phyloP scores from a whole-genome alignment of 2,888 invertebrate species.

The Chirona hameri region DNA sequence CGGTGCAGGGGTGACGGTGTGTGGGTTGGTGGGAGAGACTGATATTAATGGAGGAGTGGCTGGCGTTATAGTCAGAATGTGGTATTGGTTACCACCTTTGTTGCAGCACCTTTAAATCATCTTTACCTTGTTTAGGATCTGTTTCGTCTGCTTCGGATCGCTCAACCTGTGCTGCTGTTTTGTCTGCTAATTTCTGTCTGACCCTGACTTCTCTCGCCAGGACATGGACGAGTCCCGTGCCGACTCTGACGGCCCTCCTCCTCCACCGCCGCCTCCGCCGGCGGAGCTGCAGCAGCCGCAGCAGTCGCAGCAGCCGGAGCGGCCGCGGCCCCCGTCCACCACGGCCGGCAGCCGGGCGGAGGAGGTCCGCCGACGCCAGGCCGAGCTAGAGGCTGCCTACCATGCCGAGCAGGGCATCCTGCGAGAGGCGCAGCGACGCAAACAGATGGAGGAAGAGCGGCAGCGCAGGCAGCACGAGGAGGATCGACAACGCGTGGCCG shows the following conservation, averaged over 20 bases:
- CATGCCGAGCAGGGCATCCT: slow-evolving; percentile 50
- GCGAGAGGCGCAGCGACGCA: slow-evolving; percentile 49
- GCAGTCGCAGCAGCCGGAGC: slow-evolving; percentile 36
- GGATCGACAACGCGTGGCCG: neutral
- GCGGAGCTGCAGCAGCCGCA: slow-evolving; percentile 10
- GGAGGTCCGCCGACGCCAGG: slow-evolving; percentile 55
- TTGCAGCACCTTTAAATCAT: too few species aligned
- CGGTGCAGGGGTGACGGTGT: slow-evolving; percentile 48
- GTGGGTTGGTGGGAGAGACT: slow-evolving; percentile 42
- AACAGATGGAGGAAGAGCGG: slow-evolving; percentile 41
- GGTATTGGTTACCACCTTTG: too few species aligned
- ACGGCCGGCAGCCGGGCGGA: slow-evolving; percentile 46
- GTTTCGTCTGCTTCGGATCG: too few species aligned
- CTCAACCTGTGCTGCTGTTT: too few species aligned
- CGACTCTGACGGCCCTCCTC: slow-evolving; percentile 39
- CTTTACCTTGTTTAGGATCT: too few species aligned
- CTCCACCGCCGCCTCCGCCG: slow-evolving; percentile 35
- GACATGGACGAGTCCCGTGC: slow-evolving; percentile 27
- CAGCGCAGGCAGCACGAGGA: neutral
- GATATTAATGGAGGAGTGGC: too few species aligned
- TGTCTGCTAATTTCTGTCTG: too few species aligned
- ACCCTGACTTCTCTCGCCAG: slow-evolving; percentile 25
- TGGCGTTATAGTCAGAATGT: too few species aligned
- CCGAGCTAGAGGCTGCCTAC: slow-evolving; percentile 55
- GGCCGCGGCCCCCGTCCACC: slow-evolving; percentile 47